These are phyloP conservation scores for Pogonocichla stellata DNA, from an alignment of 2,113 vertebrate genomes.

Conservation along the genomic window DNA sequence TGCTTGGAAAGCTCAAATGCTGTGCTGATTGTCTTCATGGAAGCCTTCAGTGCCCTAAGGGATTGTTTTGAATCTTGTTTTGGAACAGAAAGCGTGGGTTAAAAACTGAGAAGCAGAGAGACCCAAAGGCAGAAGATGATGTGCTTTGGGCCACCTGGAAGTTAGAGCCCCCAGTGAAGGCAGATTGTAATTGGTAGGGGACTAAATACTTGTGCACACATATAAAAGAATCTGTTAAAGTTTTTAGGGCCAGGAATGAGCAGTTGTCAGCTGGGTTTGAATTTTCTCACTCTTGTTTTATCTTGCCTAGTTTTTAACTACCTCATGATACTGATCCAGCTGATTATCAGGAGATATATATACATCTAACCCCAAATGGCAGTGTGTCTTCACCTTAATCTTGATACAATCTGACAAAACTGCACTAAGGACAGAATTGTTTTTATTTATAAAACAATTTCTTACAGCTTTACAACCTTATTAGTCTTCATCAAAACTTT, in stretches of 20 bases:
- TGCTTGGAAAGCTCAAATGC: not conserved
- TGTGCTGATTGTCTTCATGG: not conserved
- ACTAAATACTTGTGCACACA: not conserved
- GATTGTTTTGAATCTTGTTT: not conserved
- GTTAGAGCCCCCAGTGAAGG: not conserved
- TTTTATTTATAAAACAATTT: not conserved
- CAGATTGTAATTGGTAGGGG: not conserved
- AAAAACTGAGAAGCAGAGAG: not conserved
- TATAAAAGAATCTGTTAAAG: not conserved
- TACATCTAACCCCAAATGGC: not conserved
- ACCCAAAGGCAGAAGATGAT: not conserved
- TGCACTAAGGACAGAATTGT: not conserved
- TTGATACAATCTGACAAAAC: not conserved
- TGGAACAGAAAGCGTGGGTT: not conserved
- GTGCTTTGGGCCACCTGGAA: not conserved
- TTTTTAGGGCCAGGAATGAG: not conserved
- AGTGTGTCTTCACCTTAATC: not conserved
- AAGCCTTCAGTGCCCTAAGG: not conserved
- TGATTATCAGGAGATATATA: not conserved
- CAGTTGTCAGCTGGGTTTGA: not conserved
- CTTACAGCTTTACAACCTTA: not conserved
- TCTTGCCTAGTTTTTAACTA: not conserved
- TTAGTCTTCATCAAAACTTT: not conserved
- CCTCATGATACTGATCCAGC: not conserved
- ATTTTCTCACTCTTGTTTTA: not conserved